Conservation (phyloP, 2,888 invertebrate species). For the Lobophora halterata region DNA sequence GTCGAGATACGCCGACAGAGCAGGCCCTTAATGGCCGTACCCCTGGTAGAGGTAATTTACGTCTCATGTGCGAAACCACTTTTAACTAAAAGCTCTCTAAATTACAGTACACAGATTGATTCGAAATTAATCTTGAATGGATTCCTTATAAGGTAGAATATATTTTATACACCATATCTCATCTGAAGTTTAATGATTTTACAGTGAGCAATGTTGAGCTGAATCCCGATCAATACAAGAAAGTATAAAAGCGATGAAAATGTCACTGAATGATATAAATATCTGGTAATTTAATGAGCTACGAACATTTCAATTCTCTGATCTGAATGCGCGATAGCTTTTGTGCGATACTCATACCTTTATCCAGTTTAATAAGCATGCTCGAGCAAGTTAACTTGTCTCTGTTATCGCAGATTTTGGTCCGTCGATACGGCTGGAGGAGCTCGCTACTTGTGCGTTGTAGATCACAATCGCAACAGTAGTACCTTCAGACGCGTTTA, state of each 20-base stretch:
- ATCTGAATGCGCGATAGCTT: conserved; percentile 64
- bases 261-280: not conserved
- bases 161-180: conserved; percentile 21
- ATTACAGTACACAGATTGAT: conserved; percentile 75
- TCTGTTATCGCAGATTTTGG: conserved; percentile 70
- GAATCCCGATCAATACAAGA: too few relatives aligned
- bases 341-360: conserved; percentile 66
- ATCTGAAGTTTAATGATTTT: too few relatives aligned
- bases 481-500: conserved; percentile 48
- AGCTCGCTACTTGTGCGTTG: conserved; percentile 48
- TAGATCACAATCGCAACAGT: conserved; percentile 52
- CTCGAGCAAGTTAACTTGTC: conserved; percentile 75
- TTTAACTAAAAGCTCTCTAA: conserved; percentile 77
- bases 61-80: conserved; percentile 77
- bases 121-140: conserved; percentile 68
- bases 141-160: conserved; percentile 48
- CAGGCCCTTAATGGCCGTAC: conserved; percentile 71
- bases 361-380: conserved; percentile 67
- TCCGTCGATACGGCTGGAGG: conserved; percentile 62
- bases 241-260: conserved; percentile 7
- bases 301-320: conserved; percentile 74
- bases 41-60: conserved; percentile 73
- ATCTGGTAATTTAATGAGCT: conserved; percentile 49
- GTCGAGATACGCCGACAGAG: conserved; percentile 67
- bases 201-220: too few relatives aligned